phyloP scores from a whole-genome alignment of 2,797 vertebrate genomes.

The Protosalanx chinensis region DNA sequence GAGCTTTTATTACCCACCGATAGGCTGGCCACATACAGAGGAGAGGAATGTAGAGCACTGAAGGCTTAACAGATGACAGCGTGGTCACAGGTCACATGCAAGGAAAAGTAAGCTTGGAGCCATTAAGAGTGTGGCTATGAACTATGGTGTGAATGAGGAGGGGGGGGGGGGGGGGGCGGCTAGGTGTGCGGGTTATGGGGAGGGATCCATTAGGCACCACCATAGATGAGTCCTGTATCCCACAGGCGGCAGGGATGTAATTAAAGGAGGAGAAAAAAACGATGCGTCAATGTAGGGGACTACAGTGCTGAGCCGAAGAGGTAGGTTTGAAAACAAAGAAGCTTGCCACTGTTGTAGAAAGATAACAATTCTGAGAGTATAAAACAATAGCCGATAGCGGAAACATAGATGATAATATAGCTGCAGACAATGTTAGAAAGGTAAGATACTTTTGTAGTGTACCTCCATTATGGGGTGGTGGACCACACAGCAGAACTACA shows the following conservation, averaged over 20 bases:
- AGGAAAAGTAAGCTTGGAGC: conserved; percentile 57
- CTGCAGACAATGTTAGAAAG: conserved; percentile 11
- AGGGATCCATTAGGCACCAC: conserved; percentile 33
- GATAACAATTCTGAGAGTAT: conserved; percentile 50
- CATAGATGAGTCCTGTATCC: too few species aligned
- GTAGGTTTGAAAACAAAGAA: conserved; percentile 47
- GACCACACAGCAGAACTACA: conserved; percentile 92
- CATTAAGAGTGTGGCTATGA: conserved; percentile 55
- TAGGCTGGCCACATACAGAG: conserved; percentile 60
- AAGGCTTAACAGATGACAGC: conserved; percentile 64
- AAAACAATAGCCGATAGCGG: conserved; percentile 55
- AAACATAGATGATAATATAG: conserved; percentile 43
- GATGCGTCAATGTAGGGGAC: conserved; percentile 24
- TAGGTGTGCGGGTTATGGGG: conserved; percentile 10
- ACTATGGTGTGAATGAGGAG: conserved; percentile 46
- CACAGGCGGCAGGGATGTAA: conserved; percentile 14
- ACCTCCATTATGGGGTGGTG: conserved; percentile 90
- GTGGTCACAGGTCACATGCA: conserved; percentile 59
- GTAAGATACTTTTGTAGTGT: conserved; percentile 40
- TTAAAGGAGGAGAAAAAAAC: conserved; percentile 36
- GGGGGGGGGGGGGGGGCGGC: conserved; percentile 37
- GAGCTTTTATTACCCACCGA: conserved; percentile 66
- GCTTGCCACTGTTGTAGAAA: conserved; percentile 33
- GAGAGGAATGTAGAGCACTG: conserved; percentile 43
- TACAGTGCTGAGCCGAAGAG: conserved; percentile 7